A percentile compares a stretch with the other conserved stretches of the same genome.
Conservation (phyloP, 2,113 vertebrate genomes). For the Salvelinus fontinalis region DNA sequence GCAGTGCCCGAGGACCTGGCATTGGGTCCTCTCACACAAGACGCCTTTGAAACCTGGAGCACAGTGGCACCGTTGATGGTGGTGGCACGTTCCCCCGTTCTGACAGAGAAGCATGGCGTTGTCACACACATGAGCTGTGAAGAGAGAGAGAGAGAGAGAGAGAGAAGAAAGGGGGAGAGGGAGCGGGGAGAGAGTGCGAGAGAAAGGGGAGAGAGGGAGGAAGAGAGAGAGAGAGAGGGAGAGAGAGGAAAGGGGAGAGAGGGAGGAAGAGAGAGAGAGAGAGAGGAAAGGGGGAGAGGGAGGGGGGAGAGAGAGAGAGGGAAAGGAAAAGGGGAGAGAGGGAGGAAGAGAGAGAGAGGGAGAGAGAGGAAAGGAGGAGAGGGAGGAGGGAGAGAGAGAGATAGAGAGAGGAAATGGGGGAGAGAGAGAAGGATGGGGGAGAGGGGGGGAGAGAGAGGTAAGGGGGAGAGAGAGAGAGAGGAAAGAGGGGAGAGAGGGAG, state of each 20-base stretch:
- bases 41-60: conserved; percentile 85
- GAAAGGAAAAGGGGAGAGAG: neutral
- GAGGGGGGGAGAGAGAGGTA: rapidly evolving
- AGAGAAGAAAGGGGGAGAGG: conserved; percentile 23
- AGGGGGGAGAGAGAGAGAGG: no score
- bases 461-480: no score
- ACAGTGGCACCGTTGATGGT: conserved; percentile 89
- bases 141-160: conserved; percentile 53
- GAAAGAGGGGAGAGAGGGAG: no score
- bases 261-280: no score
- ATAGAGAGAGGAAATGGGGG: conserved; percentile 35
- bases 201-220: conserved; percentile 8
- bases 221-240: neutral
- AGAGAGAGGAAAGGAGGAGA: conserved; percentile 22
- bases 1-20: conserved; percentile 82
- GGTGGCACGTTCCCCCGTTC: conserved; percentile 93
- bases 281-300: no score
- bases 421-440: rapidly evolving
- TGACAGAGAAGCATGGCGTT: conserved; percentile 92
- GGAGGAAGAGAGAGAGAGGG: conserved; percentile 50
- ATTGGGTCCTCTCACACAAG: conserved; percentile 85
- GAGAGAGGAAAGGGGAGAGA: no score
- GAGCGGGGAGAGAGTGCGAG: neutral
- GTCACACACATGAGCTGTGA: conserved; percentile 92
- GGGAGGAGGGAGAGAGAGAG: conserved; percentile 8